Base-by-base conservation (phyloP, 2,797 vertebrate genomes). In the Sciaenops ocellatus region DNA sequence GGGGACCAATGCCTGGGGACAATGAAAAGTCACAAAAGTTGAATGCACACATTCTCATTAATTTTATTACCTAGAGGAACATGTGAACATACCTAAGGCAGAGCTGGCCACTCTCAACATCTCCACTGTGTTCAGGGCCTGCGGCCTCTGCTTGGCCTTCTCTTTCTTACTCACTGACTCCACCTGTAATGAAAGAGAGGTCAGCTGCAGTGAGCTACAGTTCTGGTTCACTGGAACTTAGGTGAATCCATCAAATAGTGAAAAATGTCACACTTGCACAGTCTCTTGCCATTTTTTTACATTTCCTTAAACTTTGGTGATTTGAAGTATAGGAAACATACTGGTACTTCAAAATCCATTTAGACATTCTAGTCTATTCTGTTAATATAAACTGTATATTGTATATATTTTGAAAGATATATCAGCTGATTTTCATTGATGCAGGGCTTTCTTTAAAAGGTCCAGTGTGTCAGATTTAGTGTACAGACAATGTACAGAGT, bases 61-160 rank as follows among this genome's bases (percentile, higher is more conserved):
- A 30, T n/a, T 51, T 9, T 22, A 48, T 28, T 30, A 10, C 0
- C 17, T 5, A n/a, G 2, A 66, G 28, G 26, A 73, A 7, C 54
- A 44, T 38, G 41, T 24, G 34, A 51, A 69, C 85, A 12, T 89
- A 99, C 98, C 98, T 84, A 99, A 94, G 51, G 98, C 90, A 66
- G 98, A 97, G 80, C 98, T 99, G 87, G 95, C 98, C 75, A 99
- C 97, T 81, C 98, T 95, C n/a, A 99, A 88, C 98, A 99, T 99
- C 95, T 99, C 98, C 88, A 99, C 98, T 0, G 98, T 99, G 94
- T 99, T 99, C 85, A 99, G 88, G 59, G 98, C 98, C 80, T 96
- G 95, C 0, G 98, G 98, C 75, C 98, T 96, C 92, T 99, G 98
- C 90, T 99, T 99, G 69, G 95, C 94, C 89, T 99, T 99, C 91